Evolutionary conservation across 2,113 vertebrate species (phyloP).

Genomic region (Marmota monax): DNA sequence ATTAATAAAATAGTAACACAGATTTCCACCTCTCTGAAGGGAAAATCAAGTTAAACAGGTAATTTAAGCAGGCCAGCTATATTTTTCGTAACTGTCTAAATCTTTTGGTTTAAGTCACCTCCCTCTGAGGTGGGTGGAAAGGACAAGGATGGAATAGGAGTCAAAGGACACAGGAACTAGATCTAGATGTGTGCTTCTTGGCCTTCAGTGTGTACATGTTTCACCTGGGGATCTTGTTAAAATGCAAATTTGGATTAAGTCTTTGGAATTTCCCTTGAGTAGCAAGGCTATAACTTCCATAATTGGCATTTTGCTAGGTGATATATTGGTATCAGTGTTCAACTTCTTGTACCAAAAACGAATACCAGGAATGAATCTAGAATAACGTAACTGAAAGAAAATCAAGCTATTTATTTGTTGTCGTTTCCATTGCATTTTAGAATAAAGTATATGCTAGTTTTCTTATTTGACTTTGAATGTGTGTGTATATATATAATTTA

Average conservation of each 20-base stretch:
- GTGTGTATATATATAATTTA: too few relatives aligned
- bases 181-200: not conserved
- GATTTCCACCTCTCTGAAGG: not conserved
- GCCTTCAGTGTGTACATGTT: not conserved
- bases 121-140: too few relatives aligned
- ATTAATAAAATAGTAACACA: slow-evolving; percentile 29
- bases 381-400: not conserved
- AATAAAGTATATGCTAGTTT: slow-evolving; percentile 8
- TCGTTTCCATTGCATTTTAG: slow-evolving; percentile 16
- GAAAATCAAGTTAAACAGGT: slow-evolving; percentile 3
- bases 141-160: not conserved
- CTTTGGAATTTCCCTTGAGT: not conserved
- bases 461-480: not conserved
- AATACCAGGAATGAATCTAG: not conserved
- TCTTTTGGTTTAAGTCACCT: not conserved
- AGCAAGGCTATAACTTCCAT: not conserved
- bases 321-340: not conserved
- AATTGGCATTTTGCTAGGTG: not conserved
- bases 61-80: not conserved
- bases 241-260: not conserved
- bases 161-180: not conserved
- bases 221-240: not conserved
- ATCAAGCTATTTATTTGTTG: not conserved
- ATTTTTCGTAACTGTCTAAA: not conserved
- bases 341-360: not conserved